Evolutionary conservation across 2,888 invertebrate genomes (phyloP), one percentile per base, ranked within the genome.

Genomic region (Caenorhabditis japonica): DNA sequence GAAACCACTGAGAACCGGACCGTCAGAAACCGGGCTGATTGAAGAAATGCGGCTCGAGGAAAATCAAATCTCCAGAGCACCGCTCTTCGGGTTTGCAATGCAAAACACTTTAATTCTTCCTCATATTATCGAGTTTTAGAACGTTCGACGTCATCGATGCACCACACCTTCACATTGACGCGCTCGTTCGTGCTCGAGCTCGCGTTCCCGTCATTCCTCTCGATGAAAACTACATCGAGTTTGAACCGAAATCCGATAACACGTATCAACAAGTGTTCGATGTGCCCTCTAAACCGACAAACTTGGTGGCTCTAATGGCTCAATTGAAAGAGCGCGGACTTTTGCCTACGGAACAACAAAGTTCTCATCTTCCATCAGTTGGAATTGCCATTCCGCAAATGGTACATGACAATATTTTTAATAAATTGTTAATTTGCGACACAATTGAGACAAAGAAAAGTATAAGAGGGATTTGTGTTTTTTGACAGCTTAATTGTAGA

Each of bases 1-100:
- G 10, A 36, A 34, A 17, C 60, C 46, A 12, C 43, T 21, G n/a
- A n/a, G 23, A 13, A 13, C 25, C 17, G 36, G 33, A 0, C 17
- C 25, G 0, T 41, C 53, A n/a, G 46, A 59, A 30, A 41, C 49
- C 43, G 39, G 27, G 23, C 15, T 21, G 17, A 27, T 36, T 0
- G 72, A 72, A 27, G 59, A 46, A 17, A 15, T 39, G 25, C 39
- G 72, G 5, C 34, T 49, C n/a, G 47, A 46, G 7, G 15, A 23
- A 0, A n/a, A 43, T 17, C 23, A 38, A 15, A 55, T 59, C n/a
- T 72, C 53, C 3, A 36, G 56, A 25, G 59, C 59, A 3, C 59
- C 72, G 17, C 34, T 72, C n/a, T 59, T 64, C 30, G 72, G 72
- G 71, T 71, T n/a, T 25, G 58, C 7, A 30, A 7, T 10, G 30